Evolutionary conservation across 2,113 vertebrate genomes (phyloP).

Genomic region (Nycticebus coucang): DNA sequence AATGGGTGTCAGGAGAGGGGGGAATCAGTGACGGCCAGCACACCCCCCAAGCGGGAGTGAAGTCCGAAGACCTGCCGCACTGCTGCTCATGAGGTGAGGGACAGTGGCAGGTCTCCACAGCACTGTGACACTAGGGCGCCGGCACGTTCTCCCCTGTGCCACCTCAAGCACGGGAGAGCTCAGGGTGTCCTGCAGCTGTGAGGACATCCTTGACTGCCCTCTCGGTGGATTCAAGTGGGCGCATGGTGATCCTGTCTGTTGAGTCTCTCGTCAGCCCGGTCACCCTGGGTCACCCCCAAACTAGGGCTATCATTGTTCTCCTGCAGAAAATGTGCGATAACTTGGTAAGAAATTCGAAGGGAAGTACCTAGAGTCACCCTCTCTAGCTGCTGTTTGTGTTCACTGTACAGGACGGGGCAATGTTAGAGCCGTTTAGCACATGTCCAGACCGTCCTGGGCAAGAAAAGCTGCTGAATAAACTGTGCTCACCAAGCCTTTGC

Average conservation of each 20-base stretch:
- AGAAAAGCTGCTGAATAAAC: background rate
- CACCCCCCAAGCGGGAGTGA: no score
- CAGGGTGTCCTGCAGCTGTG: background rate
- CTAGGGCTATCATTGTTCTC: background rate
- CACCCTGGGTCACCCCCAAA: background rate
- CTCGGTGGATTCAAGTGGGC: background rate
- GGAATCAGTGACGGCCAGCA: rapidly evolving
- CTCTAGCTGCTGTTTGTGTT: background rate
- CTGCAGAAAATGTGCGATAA: background rate
- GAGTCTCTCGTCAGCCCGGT: background rate
- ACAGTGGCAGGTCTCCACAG: no score
- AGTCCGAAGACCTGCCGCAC: background rate
- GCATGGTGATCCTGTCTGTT: background rate
- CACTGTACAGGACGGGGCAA: background rate
- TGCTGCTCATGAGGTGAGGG: background rate
- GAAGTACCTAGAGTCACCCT: background rate
- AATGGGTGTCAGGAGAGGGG: background rate
- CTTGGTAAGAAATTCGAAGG: background rate
- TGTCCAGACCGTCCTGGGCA: background rate
- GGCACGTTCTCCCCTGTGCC: no score
- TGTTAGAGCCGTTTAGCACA: background rate
- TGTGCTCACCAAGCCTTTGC: background rate
- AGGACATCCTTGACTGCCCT: background rate
- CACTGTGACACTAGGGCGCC: background rate
- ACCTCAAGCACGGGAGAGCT: background rate